Base-by-base conservation (phyloP, 2,113 vertebrate genomes). In the Psilopsiagon aymara region DNA sequence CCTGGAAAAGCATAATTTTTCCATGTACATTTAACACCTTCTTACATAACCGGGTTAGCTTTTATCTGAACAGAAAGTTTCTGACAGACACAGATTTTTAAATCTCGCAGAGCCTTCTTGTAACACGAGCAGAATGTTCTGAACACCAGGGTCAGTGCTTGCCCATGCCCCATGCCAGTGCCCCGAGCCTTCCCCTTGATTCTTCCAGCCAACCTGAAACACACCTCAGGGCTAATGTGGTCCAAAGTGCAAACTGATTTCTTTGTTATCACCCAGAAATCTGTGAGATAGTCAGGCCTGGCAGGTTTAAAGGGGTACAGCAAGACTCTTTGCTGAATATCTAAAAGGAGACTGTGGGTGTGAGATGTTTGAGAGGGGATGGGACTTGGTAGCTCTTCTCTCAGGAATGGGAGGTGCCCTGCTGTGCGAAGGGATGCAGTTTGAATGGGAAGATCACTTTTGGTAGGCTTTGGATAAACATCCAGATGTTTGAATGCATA, bases 21-120 rank as follows among this genome's bases (percentile, higher is more conserved):
- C 92, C 64, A 1, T 47, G 84, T 63, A 93, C 81, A 90, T 92
- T 97, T 97, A 79, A 92, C 85, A 95, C 95, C 96, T 93, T 93
- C 94, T 97, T 96, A 96, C 82, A 70, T 77, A 96, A 93, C 94
- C 92, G 89, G 88, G 70, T 82, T 87, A 87, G 86, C 86, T 95
- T 97, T 97, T 95, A 91, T 96, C 94, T 89, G 92, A 94, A 92
- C 18, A 33, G 86, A 70, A 89, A 89, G 25, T 76, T 94, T 95
- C 90, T 91, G 82, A 73, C 69, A 92, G 83, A 86, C 5, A 29
- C 11, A 74, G 81, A 57, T n/a, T 94, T 96, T 94, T 84, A 69
- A 73, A 63, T 79, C 92, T 89, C 83, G 69, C 69, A 94, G 57
- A 92, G 74, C 41, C 37, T 92, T 81, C 88, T 68, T 92, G 95